A percentile compares a stretch with the other conserved stretches of the same genome.
phyloP scores from a whole-genome alignment of 2,113 vertebrate genomes.

The Mystacornis crossleyi region DNA sequence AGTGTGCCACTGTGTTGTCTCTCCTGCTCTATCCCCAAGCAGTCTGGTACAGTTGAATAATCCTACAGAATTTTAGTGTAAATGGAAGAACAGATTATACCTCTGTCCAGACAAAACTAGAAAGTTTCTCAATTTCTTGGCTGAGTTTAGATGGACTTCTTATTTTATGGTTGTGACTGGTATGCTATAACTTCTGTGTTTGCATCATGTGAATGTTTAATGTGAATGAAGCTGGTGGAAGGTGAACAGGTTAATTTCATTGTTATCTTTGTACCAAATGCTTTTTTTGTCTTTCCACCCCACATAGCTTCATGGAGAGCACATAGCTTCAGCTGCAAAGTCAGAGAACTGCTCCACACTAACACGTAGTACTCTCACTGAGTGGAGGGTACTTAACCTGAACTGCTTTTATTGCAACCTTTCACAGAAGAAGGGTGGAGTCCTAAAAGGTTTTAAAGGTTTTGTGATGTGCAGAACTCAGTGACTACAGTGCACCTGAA shows the following conservation, averaged over 20 bases:
- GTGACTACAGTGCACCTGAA: not conserved
- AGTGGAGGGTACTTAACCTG: not conserved
- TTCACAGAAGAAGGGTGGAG: not conserved
- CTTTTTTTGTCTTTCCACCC: not conserved
- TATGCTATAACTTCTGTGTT: not conserved
- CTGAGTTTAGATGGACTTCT: not conserved
- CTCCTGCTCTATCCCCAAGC: not conserved
- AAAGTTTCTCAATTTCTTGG: not conserved
- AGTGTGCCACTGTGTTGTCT: not conserved
- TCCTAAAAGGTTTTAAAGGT: not conserved
- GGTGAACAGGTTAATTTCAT: not conserved
- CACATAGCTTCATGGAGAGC: not conserved
- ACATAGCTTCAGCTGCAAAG: not conserved
- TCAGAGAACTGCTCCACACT: not conserved
- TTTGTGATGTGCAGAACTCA: not conserved
- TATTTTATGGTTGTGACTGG: not conserved
- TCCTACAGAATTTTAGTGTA: not conserved
- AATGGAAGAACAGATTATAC: not conserved
- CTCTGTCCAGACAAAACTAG: not conserved
- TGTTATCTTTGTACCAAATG: not conserved
- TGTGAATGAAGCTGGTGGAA: not conserved
- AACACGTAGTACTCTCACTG: not conserved
- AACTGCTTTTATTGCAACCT: not conserved
- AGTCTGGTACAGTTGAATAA: not conserved
- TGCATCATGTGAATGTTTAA: not conserved